phyloP scores from a whole-genome alignment of 2,888 invertebrate genomes.

The Drosophila birchii region DNA sequence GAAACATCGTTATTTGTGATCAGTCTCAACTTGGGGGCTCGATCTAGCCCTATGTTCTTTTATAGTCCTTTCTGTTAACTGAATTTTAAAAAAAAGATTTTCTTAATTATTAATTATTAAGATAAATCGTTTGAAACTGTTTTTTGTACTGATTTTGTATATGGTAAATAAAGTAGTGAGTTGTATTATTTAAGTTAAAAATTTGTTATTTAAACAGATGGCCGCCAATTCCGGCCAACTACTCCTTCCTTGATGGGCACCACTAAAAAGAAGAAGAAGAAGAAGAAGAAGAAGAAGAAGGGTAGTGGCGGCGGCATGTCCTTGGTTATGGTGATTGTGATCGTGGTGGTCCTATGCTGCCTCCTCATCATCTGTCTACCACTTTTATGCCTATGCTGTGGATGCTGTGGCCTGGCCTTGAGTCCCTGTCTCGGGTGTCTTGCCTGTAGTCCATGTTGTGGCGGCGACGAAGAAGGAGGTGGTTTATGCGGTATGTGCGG shows the following conservation, averaged over 20 bases:
- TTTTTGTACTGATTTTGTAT: too few species aligned
- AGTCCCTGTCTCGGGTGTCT: neutral
- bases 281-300: neutral
- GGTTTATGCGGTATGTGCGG: neutral
- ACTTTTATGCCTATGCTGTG: neutral
- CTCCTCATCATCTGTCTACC: neutral
- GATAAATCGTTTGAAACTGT: too few species aligned
- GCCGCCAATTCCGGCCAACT: neutral
- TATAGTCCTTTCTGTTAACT: too few species aligned
- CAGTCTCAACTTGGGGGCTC: too few species aligned
- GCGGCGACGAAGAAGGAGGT: neutral
- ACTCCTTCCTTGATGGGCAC: neutral
- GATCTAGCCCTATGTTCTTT: too few species aligned
- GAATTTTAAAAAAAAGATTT: too few species aligned
- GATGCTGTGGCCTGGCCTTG: conserved; percentile 2
- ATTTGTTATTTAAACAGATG: too few species aligned
- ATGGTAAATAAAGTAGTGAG: too few species aligned
- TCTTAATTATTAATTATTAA: too few species aligned
- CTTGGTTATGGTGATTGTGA: neutral
- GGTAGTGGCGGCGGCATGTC: neutral
- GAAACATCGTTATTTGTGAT: too few species aligned
- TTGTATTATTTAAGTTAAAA: too few species aligned
- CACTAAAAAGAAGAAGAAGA: neutral
- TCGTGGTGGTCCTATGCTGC: neutral
- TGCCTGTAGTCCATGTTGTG: neutral